Base-by-base conservation (phyloP, 1,140 invertebrate species). In the Macrosteles quadrilineatus region DNA sequence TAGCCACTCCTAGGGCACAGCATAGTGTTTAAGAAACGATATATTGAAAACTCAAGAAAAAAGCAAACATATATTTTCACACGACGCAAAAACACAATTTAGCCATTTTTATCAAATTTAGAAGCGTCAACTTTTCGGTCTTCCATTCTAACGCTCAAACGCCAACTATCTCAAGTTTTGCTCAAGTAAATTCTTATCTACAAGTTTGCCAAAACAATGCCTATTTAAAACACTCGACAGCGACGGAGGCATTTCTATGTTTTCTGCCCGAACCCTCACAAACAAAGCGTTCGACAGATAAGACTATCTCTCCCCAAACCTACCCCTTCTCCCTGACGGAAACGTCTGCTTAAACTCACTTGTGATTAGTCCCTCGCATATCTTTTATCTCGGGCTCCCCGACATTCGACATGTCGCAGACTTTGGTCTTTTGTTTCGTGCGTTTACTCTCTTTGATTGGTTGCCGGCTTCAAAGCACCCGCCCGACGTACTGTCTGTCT, bases 211-310 rank as follows among this genome's bases (percentile, higher is more conserved):
- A 50, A 21, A 50, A 50, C 47, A 50, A 50, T 50, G n/a, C 47
- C 47, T 50, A 50, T 50, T 50, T 50, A 6, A 50, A 50, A 50
- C 47, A 50, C 14, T 50, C 47, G 6, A n/a, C n/a, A 21, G 21
- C 47, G 47, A 17, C 14, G 47, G 47, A 50, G n/a, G 47, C 47
- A 19, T 50, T 50, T 50, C 47, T 50, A 19, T 50, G 47, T 50
- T 50, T 50, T 50, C 14, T 50, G 47, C 47, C 14, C 47, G 47
- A 50, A 50, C 14, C 14, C 14, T 50, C 47, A 50, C 47, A 50
- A 50, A 50, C 47, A 50, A 50, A 50, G 47, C 47, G 47, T 50
- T 50, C 47, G 47, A 50, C 47, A 50, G 47, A 50, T 50, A 50
- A 50, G 47, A 21, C 47, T 21, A 21, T 21, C 47, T 50, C 47